phyloP scores from a whole-genome alignment of 2,113 vertebrate species.

The Sprattus sprattus region DNA sequence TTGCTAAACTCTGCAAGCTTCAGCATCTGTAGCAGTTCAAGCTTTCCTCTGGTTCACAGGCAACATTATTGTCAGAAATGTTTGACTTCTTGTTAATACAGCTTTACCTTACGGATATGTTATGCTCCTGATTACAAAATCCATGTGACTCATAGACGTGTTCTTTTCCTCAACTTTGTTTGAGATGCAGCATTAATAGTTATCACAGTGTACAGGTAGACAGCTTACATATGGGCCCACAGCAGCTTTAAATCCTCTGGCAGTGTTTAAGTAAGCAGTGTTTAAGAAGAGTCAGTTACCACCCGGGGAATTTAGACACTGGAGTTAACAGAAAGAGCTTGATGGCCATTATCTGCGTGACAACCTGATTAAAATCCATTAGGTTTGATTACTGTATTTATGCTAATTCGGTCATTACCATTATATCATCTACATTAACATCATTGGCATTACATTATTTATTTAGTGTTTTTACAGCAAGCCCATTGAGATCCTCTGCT shows the following conservation, averaged over 20 bases:
- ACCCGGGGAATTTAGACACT: not conserved
- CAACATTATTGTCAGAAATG: not conserved
- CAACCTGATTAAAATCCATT: slow-evolving; percentile 25
- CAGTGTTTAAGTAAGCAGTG: not conserved
- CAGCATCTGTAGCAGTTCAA: not conserved
- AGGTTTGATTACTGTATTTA: slow-evolving; percentile 31
- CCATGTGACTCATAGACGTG: too few relatives aligned
- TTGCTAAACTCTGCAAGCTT: not conserved
- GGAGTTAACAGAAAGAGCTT: slow-evolving; percentile 9
- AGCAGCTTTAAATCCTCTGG: not conserved
- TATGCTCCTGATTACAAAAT: too few relatives aligned
- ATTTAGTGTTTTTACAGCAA: slow-evolving; percentile 19
- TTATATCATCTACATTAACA: slow-evolving; percentile 9
- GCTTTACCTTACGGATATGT: too few relatives aligned
- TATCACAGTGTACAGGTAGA: not conserved
- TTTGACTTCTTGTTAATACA: not conserved
- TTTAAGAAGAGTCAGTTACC: not conserved
- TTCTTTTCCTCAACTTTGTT: too few relatives aligned
- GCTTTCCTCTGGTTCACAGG: not conserved
- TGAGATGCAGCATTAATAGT: not conserved
- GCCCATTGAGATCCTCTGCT: not conserved
- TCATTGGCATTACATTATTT: slow-evolving; percentile 1
- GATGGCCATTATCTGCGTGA: slow-evolving; percentile 40
- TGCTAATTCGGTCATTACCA: slow-evolving; percentile 31
- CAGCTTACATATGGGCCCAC: not conserved